phyloP scores from a whole-genome alignment of 2,113 vertebrate species.

The Cyanocitta stelleri region DNA sequence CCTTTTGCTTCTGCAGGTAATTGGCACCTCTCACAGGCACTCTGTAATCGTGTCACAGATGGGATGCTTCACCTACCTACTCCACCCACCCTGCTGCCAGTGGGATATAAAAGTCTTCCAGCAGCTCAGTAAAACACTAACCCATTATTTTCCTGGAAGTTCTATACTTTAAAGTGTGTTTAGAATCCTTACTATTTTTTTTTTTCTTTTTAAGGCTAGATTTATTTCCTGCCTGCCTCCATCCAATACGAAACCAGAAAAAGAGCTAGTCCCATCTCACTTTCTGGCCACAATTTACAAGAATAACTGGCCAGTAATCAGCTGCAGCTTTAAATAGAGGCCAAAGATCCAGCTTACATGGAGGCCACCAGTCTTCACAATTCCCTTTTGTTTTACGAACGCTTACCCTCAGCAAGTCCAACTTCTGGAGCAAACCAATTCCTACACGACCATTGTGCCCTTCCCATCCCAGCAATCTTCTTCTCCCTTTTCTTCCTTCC shows the following conservation, averaged over 20 bases:
- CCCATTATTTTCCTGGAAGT: neutral
- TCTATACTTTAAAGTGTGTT: neutral
- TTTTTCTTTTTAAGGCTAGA: neutral
- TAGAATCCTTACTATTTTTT: neutral
- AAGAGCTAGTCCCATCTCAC: neutral
- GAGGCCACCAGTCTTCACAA: neutral
- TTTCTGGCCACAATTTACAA: neutral
- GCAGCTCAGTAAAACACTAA: neutral
- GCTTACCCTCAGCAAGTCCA: neutral
- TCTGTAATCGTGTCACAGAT: neutral
- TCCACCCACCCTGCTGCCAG: neutral
- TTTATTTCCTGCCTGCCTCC: neutral
- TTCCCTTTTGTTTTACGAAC: neutral
- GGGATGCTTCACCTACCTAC: neutral
- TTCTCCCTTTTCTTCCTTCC: slow-evolving; percentile 35
- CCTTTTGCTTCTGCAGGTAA: neutral
- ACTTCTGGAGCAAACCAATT: neutral
- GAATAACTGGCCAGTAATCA: neutral
- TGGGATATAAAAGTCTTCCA: neutral
- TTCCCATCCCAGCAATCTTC: neutral
- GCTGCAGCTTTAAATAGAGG: neutral
- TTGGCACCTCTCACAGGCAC: neutral
- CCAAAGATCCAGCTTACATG: neutral
- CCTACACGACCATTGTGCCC: neutral
- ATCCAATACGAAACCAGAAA: neutral